These are phyloP conservation scores for Danio aesculapii DNA, from an alignment of 2,797 vertebrate genomes.

Conservation along the genomic window DNA sequence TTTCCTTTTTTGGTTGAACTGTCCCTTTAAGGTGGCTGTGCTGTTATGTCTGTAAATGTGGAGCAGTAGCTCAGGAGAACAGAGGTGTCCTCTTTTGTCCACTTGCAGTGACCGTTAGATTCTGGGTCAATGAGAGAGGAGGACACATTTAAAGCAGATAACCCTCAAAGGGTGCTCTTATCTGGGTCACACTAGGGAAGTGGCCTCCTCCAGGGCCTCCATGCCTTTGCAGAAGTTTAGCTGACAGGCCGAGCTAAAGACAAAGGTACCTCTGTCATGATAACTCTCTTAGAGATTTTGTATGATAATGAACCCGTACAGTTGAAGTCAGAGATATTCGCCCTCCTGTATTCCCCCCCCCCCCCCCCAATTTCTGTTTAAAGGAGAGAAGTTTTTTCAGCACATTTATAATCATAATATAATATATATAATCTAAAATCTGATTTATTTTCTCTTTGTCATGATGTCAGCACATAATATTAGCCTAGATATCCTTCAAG, in stretches of 20 bases:
- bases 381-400: too few species aligned
- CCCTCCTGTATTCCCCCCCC: too few species aligned
- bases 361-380: too few species aligned
- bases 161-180: constrained; percentile 59
- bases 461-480: too few species aligned
- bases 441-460: too few species aligned
- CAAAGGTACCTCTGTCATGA: not conserved
- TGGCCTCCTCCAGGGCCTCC: constrained; percentile 60
- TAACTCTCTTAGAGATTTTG: too few species aligned
- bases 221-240: constrained; percentile 61
- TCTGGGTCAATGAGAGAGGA: constrained; percentile 76
- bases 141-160: constrained; percentile 62
- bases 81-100: constrained; percentile 60
- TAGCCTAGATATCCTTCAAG: too few species aligned
- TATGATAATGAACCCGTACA: too few species aligned
- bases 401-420: too few species aligned
- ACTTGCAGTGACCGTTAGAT: constrained; percentile 64
- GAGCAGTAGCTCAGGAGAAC: constrained; percentile 19
- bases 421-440: too few species aligned
- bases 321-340: too few species aligned
- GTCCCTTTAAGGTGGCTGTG: not conserved
- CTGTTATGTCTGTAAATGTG: not conserved
- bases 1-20: too few species aligned
- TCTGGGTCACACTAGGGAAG: constrained; percentile 68
- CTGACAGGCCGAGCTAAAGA: constrained; percentile 41